A percentile compares a stretch with the other conserved stretches of the same genome.
phyloP scores from a whole-genome alignment of 2,113 vertebrate genomes.

The Thamnophis sirtalis region DNA sequence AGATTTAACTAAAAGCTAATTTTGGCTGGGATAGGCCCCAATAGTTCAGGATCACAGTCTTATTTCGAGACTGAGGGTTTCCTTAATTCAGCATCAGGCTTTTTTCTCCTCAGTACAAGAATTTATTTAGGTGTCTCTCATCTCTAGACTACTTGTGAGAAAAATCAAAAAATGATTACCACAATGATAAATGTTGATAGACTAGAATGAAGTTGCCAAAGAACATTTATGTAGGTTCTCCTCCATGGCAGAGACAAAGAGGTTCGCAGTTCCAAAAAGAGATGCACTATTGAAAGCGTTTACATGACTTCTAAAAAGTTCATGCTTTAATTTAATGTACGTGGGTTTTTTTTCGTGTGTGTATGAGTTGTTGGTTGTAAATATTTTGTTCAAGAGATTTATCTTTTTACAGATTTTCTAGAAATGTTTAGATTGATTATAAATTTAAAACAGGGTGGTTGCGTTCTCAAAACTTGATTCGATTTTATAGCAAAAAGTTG shows the following conservation, averaged over 20 bases:
- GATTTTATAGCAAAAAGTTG: conserved; percentile 62
- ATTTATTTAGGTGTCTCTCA: background rate
- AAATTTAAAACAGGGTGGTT: conserved; percentile 66
- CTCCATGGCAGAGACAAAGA: conserved; percentile 36
- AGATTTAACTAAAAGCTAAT: background rate
- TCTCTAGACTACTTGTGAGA: conserved; percentile 17
- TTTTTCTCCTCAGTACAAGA: conserved; percentile 1
- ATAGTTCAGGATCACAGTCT: background rate
- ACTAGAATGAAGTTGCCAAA: background rate
- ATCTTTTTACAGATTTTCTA: conserved; percentile 82
- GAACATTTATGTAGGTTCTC: conserved; percentile 24
- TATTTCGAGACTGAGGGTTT: background rate
- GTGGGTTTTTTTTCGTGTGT: conserved; percentile 49
- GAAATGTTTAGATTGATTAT: conserved; percentile 68
- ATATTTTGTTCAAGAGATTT: conserved; percentile 78
- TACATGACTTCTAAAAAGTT: conserved; percentile 68
- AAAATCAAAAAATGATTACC: background rate
- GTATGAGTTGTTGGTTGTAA: conserved; percentile 73
- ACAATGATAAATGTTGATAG: background rate
- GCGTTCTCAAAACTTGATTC: conserved; percentile 62
- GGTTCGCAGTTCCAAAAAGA: conserved; percentile 48
- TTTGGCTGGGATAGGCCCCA: background rate
- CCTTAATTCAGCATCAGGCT: background rate
- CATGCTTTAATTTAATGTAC: conserved; percentile 75
- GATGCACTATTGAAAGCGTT: conserved; percentile 75